phyloP scores from a whole-genome alignment of 1,140 invertebrate species.

The Matsumurasca onukii region DNA sequence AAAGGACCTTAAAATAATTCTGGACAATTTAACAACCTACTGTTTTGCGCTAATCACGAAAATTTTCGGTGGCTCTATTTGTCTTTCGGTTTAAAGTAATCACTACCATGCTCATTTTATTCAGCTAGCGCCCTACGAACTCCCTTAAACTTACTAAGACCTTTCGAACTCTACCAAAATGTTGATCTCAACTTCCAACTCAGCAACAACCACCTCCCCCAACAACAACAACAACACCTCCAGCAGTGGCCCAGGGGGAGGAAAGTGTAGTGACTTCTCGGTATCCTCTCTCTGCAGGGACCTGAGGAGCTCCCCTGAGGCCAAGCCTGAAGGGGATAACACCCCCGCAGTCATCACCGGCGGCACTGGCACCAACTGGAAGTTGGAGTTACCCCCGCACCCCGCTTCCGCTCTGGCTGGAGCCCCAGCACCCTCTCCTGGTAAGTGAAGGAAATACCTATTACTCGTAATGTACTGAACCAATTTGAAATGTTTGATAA shows the following conservation, averaged over 20 bases:
- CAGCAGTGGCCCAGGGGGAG: slow-evolving; percentile 19
- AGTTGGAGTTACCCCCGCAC: slow-evolving; percentile 32
- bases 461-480: no score
- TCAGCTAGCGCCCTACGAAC: no score
- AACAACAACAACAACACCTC: slow-evolving; percentile 27
- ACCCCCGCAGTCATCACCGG: slow-evolving; percentile 37
- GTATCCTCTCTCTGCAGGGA: slow-evolving; percentile 39
- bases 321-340: slow-evolving; percentile 13
- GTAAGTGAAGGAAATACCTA: no score
- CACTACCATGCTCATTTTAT: no score
- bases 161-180: no score
- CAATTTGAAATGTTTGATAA: no score
- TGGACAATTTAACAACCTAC: no score
- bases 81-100: no score
- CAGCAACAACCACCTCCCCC: background rate
- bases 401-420: background rate
- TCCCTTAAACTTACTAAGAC: no score
- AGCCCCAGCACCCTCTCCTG: background rate
- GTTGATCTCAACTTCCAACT: slow-evolving; percentile 26
- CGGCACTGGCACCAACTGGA: slow-evolving; percentile 38
- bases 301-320: slow-evolving; percentile 36
- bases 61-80: no score
- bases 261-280: slow-evolving; percentile 41
- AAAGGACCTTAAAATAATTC: no score
- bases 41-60: no score